Conservation (phyloP, 2,888 invertebrate species). For the Dendrolimus houi region DNA sequence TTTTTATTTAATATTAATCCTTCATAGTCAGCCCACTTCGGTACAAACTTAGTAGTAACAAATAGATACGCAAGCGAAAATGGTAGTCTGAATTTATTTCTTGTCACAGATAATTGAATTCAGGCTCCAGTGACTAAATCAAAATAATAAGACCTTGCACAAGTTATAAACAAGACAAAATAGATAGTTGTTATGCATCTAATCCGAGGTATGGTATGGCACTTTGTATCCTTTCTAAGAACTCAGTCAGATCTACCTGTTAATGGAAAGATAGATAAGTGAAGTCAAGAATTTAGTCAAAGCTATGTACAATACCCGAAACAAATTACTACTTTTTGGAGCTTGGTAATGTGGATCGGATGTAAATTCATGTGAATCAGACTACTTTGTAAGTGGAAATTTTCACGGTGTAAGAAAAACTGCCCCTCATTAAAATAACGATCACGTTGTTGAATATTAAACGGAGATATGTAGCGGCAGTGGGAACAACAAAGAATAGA, state of each 20-base stretch:
- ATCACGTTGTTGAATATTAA: conserved; percentile 56
- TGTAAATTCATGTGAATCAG: too few relatives aligned
- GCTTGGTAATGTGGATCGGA: too few relatives aligned
- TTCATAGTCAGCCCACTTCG: too few relatives aligned
- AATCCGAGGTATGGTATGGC: neutral
- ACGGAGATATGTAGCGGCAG: conserved; percentile 39
- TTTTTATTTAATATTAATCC: conserved; percentile 62
- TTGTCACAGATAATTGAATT: too few relatives aligned
- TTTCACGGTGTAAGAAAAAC: conserved; percentile 48
- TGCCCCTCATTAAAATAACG: conserved; percentile 51
- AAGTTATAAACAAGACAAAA: neutral
- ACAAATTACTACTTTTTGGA: too few relatives aligned
- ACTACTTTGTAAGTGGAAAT: neutral
- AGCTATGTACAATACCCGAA: too few relatives aligned
- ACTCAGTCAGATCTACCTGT: too few relatives aligned
- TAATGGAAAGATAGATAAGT: too few relatives aligned
- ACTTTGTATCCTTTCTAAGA: conserved; percentile 6
- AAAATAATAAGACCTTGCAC: neutral
- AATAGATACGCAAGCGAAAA: too few relatives aligned
- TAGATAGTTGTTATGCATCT: neutral
- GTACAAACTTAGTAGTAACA: too few relatives aligned
- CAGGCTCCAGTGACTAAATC: neutral
- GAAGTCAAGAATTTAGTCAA: too few relatives aligned
- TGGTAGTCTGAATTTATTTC: too few relatives aligned
- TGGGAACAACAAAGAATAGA: conserved; percentile 65